phyloP scores from a whole-genome alignment of 2,888 invertebrate species.

The Drosophila subquinaria region DNA sequence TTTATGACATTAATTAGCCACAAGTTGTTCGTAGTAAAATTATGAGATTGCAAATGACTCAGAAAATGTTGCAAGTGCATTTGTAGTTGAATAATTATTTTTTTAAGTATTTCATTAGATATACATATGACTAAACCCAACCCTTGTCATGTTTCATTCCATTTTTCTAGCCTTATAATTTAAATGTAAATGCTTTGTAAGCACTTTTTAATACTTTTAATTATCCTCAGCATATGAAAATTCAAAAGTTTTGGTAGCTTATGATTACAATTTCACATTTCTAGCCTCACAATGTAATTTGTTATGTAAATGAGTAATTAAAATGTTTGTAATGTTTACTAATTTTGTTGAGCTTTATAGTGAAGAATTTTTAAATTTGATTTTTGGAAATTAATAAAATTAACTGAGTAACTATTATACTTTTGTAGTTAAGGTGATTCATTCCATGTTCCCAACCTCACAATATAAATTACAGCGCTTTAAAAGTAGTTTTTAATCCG shows the following conservation, averaged over 20 bases:
- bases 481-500: neutral
- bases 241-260: neutral
- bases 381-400: too few relatives aligned
- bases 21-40: conserved; percentile 21
- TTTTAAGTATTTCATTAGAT: neutral
- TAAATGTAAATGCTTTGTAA: neutral
- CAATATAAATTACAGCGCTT: too few relatives aligned
- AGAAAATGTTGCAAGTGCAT: conserved; percentile 7
- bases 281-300: too few relatives aligned
- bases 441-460: too few relatives aligned
- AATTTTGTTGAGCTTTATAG: too few relatives aligned
- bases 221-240: neutral
- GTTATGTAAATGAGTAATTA: too few relatives aligned
- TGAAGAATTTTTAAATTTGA: too few relatives aligned
- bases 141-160: neutral
- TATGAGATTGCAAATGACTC: conserved; percentile 22
- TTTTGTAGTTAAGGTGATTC: too few relatives aligned
- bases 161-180: neutral
- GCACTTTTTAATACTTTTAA: neutral
- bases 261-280: too few relatives aligned
- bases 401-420: too few relatives aligned
- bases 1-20: conserved; percentile 69
- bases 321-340: too few relatives aligned
- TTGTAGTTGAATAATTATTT: neutral
- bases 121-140: neutral